Evolutionary conservation across 2,888 invertebrate genomes (phyloP).

Genomic region (Balanococcus diminutus): DNA sequence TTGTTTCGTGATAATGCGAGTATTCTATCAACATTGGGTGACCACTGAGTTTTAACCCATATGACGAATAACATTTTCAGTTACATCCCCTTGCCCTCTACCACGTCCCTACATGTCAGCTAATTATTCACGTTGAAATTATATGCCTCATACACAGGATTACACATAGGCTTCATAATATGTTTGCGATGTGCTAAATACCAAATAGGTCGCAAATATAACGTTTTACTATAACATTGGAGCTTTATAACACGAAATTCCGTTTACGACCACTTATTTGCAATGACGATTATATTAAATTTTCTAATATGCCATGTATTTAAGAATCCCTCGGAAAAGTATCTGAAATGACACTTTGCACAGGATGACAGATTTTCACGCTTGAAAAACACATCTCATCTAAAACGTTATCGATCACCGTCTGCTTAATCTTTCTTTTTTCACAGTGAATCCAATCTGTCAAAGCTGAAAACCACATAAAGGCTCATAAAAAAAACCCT

Average conservation of each 20-base stretch:
- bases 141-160: not conserved
- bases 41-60: not conserved
- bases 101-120: not conserved
- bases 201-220: not conserved
- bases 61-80: not conserved
- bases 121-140: slow-evolving; percentile 1
- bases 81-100: not conserved
- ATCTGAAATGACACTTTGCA: not conserved
- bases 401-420: slow-evolving; percentile 35
- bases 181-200: not conserved
- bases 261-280: not conserved
- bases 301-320: not conserved
- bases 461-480: slow-evolving; percentile 19
- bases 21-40: not conserved
- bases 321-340: not conserved
- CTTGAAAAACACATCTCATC: slow-evolving; percentile 5
- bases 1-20: not conserved
- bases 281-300: slow-evolving; percentile 24
- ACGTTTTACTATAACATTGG: not conserved
- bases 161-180: not conserved
- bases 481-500: slow-evolving; percentile 1
- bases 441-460: slow-evolving; percentile 7
- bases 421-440: slow-evolving; percentile 29
- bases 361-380: slow-evolving; percentile 26
- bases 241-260: not conserved